These are phyloP conservation scores for Pristionchus exspectatus DNA, from an alignment of 2,888 invertebrate genomes.

Conservation along the genomic window DNA sequence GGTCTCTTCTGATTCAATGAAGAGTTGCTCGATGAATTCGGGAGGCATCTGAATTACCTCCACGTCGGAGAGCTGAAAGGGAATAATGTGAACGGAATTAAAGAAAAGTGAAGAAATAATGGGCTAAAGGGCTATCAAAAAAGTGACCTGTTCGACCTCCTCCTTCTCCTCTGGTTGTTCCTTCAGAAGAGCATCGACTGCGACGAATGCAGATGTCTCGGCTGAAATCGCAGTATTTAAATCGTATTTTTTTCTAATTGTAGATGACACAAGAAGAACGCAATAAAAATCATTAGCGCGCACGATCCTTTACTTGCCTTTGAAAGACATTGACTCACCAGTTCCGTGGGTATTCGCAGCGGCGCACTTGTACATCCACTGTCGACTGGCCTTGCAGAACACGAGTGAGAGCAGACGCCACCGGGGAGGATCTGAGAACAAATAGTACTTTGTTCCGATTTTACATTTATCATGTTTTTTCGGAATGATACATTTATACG, in stretches of 20 bases:
- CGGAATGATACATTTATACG: no score
- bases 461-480: no score
- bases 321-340: background rate
- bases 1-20: constrained; percentile 65
- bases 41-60: constrained; percentile 62
- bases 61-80: background rate
- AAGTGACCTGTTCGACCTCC: constrained; percentile 36
- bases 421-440: constrained; percentile 61
- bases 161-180: constrained; percentile 1
- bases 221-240: constrained; percentile 55
- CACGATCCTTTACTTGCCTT: background rate
- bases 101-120: background rate
- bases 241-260: background rate
- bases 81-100: background rate
- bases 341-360: constrained; percentile 70
- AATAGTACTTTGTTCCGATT: background rate
- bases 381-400: constrained; percentile 67
- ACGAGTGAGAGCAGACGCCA: constrained; percentile 68
- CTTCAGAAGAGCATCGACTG: constrained; percentile 32
- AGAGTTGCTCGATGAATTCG: constrained; percentile 65
- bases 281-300: background rate
- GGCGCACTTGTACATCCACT: constrained; percentile 69
- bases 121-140: background rate
- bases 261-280: background rate
- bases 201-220: constrained; percentile 69